Evolutionary conservation across 2,797 vertebrate genomes (phyloP).

Genomic region (Petrocephalus schoutedeni): DNA sequence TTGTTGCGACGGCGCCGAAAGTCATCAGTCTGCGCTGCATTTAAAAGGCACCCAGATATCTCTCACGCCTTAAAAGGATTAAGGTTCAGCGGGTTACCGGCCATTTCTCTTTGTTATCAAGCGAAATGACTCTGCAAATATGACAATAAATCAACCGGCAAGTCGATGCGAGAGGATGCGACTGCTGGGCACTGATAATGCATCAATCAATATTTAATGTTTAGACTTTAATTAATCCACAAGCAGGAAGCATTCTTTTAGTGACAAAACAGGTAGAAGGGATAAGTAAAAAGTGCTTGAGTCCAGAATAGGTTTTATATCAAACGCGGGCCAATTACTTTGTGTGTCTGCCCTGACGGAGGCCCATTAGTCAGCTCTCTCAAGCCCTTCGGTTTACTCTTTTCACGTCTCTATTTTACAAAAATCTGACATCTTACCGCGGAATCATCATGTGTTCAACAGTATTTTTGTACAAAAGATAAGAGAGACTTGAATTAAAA

Average conservation of each 20-base stretch:
- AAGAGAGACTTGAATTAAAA: constrained; percentile 4
- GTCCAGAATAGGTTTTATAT: constrained; percentile 92
- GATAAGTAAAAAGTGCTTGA: constrained; percentile 67
- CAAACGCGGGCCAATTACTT: constrained; percentile 63
- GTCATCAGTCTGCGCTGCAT: constrained; percentile 25
- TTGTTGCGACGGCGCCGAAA: background rate
- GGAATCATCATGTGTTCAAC: constrained; percentile 8
- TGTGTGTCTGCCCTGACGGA: constrained; percentile 15
- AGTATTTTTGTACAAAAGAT: background rate
- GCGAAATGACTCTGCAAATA: constrained; percentile 99
- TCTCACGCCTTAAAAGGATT: constrained; percentile 31
- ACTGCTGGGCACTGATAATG: constrained; percentile 99
- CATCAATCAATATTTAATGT: constrained; percentile 99
- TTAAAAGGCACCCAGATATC: constrained; percentile 35
- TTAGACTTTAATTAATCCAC: constrained; percentile 99
- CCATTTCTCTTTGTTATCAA: constrained; percentile 98
- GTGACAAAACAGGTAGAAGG: constrained; percentile 72
- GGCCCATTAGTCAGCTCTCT: constrained; percentile 19
- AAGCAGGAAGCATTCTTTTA: constrained; percentile 92
- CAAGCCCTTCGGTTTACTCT: constrained; percentile 40
- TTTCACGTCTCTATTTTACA: constrained; percentile 38
- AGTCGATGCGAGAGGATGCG: constrained; percentile 97
- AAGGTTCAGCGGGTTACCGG: constrained; percentile 56
- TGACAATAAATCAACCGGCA: constrained; percentile 99
- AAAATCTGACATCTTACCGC: background rate